Evolutionary conservation across 2,797 vertebrate species (phyloP), one percentile per base, ranked within the genome.

Genomic region (Phrynocephalus guinanensis): DNA sequence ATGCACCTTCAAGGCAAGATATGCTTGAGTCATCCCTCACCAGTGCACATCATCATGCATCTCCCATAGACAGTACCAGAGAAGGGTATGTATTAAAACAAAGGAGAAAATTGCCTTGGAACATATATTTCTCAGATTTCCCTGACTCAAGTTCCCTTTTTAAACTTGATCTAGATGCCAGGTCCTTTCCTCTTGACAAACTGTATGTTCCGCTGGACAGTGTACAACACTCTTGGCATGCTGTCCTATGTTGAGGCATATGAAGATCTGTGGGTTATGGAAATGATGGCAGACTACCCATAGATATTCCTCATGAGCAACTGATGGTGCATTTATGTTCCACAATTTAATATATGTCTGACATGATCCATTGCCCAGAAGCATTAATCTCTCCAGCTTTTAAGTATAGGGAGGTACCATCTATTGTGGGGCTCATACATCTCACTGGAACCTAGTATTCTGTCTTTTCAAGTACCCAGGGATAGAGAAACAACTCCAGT

Each of bases 21-120:
- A 94, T 97, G 1, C 95, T 99, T 85, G 98, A 99, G 76, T 95
- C 96, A 0, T 91, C 97, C 92, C 96, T 98, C 66, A 73, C 96
- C 93, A 97, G 97, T 92, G 96, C 98, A 78, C 98, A 98, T 0
- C 96, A 96, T 89, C 98, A 98, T 84, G 96, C 98, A 95, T 97
- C 98, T 20, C 97, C 98, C 0, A 90, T 98, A 96, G 98, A 98
- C 73, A 95, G 95, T 85, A 85, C 97, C 56, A 97, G 97, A 94
- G 98, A 99, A 0, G 97, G 98, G 99, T 99, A 97, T 72, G 98
- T 97, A 90, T 85, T 38, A 1, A 84, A 87, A 77, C 68, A 13
- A 0, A 0, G 22, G 70, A 72, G 44, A 73, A 72, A 50, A 70
- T 52, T 67, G 48, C 28, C 1, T 88, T 83, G 22, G 26, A 48